Evolutionary conservation across 53 echinoderm and acorn worm species (phyloP).

Genomic region (Crossaster papposus): DNA sequence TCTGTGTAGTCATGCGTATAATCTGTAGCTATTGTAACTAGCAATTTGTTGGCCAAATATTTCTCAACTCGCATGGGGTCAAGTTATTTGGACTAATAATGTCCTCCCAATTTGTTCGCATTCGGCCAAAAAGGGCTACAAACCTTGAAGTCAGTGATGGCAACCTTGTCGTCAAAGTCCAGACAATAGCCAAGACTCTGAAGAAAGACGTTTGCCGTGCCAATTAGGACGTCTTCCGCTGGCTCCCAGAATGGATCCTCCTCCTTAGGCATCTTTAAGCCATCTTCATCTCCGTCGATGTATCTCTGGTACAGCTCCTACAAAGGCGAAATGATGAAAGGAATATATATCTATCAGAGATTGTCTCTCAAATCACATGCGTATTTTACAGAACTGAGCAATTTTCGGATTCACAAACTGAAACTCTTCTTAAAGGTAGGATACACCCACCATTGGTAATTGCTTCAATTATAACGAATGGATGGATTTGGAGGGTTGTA

Average conservation of each 20-base stretch:
- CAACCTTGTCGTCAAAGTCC: constrained; percentile 93
- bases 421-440: too few species aligned
- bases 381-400: too few species aligned
- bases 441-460: too few species aligned
- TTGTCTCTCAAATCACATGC: too few species aligned
- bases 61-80: too few species aligned
- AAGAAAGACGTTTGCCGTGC: constrained; percentile 91
- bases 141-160: constrained; percentile 95
- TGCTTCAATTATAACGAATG: too few species aligned
- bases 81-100: background rate
- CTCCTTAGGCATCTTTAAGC: constrained; percentile 78
- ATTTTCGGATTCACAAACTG: too few species aligned
- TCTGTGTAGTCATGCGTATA: too few species aligned
- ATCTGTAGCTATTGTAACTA: too few species aligned
- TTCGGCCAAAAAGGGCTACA: background rate
- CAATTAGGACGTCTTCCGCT: constrained; percentile 88
- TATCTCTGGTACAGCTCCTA: constrained; percentile 84
- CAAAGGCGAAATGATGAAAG: background rate
- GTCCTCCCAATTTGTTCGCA: background rate
- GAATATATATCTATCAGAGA: background rate
- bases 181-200: constrained; percentile 91
- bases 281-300: constrained; percentile 88
- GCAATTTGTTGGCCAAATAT: too few species aligned
- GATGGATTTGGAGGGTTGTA: too few species aligned
- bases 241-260: constrained; percentile 99